These are phyloP conservation scores for Plebejus melissa DNA, from an alignment of 2,888 invertebrate species.

Conservation along the genomic window DNA sequence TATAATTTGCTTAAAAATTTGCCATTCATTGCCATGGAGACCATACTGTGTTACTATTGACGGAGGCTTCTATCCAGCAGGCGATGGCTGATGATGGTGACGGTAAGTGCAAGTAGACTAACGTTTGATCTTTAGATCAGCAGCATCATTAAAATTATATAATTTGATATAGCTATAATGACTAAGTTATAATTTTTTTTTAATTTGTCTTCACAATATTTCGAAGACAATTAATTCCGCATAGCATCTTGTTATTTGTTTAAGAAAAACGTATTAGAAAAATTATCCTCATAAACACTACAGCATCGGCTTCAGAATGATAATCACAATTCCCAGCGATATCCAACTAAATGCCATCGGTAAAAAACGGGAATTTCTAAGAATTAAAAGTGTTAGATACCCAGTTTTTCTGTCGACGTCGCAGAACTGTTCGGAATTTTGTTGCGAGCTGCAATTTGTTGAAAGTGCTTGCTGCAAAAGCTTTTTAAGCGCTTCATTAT, in stretches of 20 bases:
- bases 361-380: constrained; percentile 30
- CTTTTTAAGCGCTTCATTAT: constrained; percentile 35
- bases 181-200: too few species aligned
- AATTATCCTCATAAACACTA: neutral
- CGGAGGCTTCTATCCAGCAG: neutral
- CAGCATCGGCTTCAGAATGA: neutral
- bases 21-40: neutral
- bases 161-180: too few species aligned
- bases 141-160: too few species aligned
- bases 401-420: constrained; percentile 30
- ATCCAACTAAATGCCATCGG: constrained; percentile 9
- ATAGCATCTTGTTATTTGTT: too few species aligned
- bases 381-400: constrained; percentile 31
- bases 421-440: constrained; percentile 35
- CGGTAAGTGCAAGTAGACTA: neutral
- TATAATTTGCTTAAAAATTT: neutral
- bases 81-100: neutral
- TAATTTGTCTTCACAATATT: too few species aligned
- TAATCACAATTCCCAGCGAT: constrained; percentile 2
- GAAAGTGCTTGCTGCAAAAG: constrained; percentile 36
- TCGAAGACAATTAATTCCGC: too few species aligned
- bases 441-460: constrained; percentile 37
- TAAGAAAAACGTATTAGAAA: neutral
- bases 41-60: neutral
- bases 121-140: neutral